A percentile compares a stretch with the other conserved stretches of the same genome.
Evolutionary conservation across 1,140 invertebrate genomes (phyloP).

Genomic region (Ceratitis capitata): DNA sequence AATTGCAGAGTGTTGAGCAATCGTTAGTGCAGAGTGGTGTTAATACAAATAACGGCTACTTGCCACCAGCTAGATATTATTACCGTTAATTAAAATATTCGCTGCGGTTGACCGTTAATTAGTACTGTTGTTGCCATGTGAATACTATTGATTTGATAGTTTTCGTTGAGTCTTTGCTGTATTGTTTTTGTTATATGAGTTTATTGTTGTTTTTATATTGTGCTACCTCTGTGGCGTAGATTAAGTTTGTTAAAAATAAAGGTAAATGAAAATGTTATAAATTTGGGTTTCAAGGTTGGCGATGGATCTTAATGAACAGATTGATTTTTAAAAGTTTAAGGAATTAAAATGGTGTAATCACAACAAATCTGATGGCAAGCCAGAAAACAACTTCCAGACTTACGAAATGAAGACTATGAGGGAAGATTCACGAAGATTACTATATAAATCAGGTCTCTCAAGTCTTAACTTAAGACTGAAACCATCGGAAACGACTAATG

Average conservation of each 20-base stretch:
- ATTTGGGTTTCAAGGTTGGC: no score
- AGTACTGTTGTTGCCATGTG: not conserved
- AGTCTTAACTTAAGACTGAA: no score
- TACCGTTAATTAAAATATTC: not conserved
- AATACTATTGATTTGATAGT: not conserved
- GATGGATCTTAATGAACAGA: no score
- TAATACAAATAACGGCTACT: conserved; percentile 35
- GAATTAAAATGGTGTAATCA: no score
- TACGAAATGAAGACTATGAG: no score
- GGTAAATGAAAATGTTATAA: not conserved
- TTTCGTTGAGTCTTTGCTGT: not conserved
- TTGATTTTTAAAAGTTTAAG: no score
- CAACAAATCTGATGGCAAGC: no score
- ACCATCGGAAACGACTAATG: no score
- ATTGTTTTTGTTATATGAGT: conserved; percentile 11
- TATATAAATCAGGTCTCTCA: no score
- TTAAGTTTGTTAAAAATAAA: conserved; percentile 16
- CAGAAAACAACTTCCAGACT: no score
- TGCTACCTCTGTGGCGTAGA: not conserved
- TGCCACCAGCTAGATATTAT: conserved; percentile 37
- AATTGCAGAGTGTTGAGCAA: not conserved
- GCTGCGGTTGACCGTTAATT: not conserved
- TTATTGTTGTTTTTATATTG: not conserved
- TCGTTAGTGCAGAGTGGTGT: not conserved
- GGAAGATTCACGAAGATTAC: no score